Conservation (phyloP, 2,797 vertebrate species). For the Mus minutoides region DNA sequence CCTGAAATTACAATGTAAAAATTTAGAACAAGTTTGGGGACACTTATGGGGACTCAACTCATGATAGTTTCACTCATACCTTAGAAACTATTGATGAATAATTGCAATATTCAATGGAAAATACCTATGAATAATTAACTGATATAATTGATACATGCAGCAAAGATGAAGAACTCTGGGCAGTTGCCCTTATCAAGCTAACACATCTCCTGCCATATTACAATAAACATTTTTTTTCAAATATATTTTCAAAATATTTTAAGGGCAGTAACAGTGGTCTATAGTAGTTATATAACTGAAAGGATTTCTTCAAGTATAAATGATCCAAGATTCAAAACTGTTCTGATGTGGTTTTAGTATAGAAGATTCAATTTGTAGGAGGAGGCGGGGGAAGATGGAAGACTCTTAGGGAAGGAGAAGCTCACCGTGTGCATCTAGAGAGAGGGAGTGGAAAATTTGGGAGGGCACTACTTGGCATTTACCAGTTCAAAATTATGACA, state of each 20-base stretch:
- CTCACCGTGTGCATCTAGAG: not conserved
- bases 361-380: not conserved
- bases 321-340: not conserved
- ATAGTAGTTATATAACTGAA: not conserved
- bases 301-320: constrained; percentile 23
- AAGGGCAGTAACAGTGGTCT: not conserved
- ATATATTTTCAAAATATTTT: constrained; percentile 3
- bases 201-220: not conserved
- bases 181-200: not conserved
- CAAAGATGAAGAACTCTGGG: not conserved
- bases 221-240: not conserved
- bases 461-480: not conserved
- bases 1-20: not conserved
- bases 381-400: not conserved
- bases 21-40: not conserved
- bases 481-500: not conserved
- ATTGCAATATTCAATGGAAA: not conserved
- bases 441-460: not conserved
- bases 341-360: not conserved
- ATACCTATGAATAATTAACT: not conserved
- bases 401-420: not conserved
- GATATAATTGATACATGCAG: not conserved
- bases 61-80: not conserved
- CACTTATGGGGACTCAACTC: not conserved
- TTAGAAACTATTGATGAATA: not conserved